Base-by-base conservation (phyloP, 2,888 invertebrate species). In the Coelopa pilipes region DNA sequence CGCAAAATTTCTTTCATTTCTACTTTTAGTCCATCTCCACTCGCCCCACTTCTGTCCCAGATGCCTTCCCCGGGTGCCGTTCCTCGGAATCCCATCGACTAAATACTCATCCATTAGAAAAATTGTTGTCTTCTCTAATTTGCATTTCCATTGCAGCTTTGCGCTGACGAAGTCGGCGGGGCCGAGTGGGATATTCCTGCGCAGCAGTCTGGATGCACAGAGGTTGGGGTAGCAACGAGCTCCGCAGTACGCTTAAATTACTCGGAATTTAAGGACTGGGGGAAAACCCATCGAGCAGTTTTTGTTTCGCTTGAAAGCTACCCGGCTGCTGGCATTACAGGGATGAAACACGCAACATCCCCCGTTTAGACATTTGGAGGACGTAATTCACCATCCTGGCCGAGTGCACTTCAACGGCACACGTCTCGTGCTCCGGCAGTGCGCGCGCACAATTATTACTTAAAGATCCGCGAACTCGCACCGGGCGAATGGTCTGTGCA, bases 101-200 rank as follows among this genome's bases (percentile, higher is more conserved):
- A 46, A 69, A 57, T 69, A 55, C 46, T 24, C 69, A 69, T 57
- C 69, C 69, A 69, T 69, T 69, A 69, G 57, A 69, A 55, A 69
- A 69, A 69, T 69, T 69, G 69, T 59, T 69, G 55, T 69, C 69
- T 69, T 69, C 69, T 69, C 46, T 69, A 69, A 69, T 69, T 69
- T 69, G 69, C 59, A 69, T 69, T 50, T 66, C 66, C 66, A 66
- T 66, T 62, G 62, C 62, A 62, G 24, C 45, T n/a, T 53, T 53
- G 34, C 9, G 62, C 34, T 24, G 15, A 24, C 15, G 53, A 53
- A 4, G 3, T 13, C 3, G 15, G 53, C 15, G n/a, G 15, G 53
- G 53, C 5, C n/a, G 53, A 53, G 2, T 11, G n/a, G 60, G n/a
- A 50, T 24, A 66, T 66, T 66, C 66, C 17, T 66, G 17, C 50